Evolutionary conservation across 2,113 vertebrate genomes (phyloP).

Genomic region (Phalacrocorax aristotelis): DNA sequence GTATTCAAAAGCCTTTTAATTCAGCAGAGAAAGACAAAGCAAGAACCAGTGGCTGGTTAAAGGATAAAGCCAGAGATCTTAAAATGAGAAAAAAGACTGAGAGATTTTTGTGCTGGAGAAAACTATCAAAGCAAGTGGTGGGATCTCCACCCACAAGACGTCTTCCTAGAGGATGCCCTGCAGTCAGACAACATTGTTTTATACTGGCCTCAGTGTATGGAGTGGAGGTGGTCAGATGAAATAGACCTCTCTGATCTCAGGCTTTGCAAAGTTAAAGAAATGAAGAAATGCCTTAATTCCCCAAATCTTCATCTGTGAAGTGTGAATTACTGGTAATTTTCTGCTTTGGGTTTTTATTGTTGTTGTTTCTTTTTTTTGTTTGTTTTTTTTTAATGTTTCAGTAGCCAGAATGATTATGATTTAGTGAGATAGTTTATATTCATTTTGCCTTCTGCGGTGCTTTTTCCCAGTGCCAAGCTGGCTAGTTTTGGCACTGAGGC

Average conservation of each 20-base stretch:
- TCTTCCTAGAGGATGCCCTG: background rate
- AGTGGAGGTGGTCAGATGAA: background rate
- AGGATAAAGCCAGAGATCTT: background rate
- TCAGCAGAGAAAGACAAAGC: background rate
- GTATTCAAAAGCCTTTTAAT: background rate
- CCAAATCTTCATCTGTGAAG: background rate
- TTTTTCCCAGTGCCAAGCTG: background rate
- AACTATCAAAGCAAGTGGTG: background rate
- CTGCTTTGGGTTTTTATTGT: background rate
- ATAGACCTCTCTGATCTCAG: background rate
- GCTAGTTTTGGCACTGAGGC: background rate
- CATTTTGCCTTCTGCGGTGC: background rate
- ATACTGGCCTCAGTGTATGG: background rate
- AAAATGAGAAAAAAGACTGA: background rate
- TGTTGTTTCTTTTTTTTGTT: background rate
- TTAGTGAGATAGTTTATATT: background rate
- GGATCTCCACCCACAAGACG: background rate
- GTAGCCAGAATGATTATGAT: background rate
- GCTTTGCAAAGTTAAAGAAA: background rate
- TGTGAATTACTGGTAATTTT: background rate
- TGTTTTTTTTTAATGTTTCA: background rate
- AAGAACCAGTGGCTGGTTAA: background rate
- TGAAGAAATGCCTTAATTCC: background rate
- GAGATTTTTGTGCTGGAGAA: background rate
- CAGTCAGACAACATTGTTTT: background rate